Percentiles rank a stretch among this genome's conserved stretches.
Conservation (phyloP, 2,113 vertebrate species). For the Amphilophus citrinellus region DNA sequence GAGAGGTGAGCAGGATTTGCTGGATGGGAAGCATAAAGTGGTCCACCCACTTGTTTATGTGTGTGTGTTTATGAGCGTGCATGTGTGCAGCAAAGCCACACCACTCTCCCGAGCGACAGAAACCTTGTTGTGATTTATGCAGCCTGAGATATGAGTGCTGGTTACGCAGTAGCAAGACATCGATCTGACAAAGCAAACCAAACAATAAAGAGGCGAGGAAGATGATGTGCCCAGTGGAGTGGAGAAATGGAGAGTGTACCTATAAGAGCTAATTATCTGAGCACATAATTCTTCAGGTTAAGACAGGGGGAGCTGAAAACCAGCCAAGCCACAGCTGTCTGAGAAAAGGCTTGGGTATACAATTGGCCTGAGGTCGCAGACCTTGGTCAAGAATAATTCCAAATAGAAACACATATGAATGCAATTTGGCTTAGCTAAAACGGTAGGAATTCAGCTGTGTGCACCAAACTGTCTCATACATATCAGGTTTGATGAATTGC, state of each 20-base stretch:
- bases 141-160: conserved; percentile 83
- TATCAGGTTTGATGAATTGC: not conserved
- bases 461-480: conserved; percentile 1
- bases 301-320: conserved; percentile 76
- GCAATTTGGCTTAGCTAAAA: conserved; percentile 20
- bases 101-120: conserved; percentile 80
- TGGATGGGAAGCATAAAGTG: conserved; percentile 65
- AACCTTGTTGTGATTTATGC: conserved; percentile 86
- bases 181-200: conserved; percentile 87
- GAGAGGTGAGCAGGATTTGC: conserved; percentile 60
- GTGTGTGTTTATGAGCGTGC: conserved; percentile 41
- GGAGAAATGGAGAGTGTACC: conserved; percentile 86
- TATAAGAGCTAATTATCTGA: conserved; percentile 86
- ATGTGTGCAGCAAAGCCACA: conserved; percentile 69
- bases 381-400: conserved; percentile 54
- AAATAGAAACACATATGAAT: conserved; percentile 40
- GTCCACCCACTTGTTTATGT: conserved; percentile 71
- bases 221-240: conserved; percentile 86
- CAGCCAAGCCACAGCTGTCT: conserved; percentile 73
- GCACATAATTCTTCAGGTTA: conserved; percentile 86
- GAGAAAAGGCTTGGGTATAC: conserved; percentile 52
- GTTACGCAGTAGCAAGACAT: conserved; percentile 87
- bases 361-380: conserved; percentile 58
- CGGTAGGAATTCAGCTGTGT: conserved; percentile 12
- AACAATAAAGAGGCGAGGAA: conserved; percentile 87